Conservation (phyloP, 1,140 invertebrate genomes). For the Aethina tumida region DNA sequence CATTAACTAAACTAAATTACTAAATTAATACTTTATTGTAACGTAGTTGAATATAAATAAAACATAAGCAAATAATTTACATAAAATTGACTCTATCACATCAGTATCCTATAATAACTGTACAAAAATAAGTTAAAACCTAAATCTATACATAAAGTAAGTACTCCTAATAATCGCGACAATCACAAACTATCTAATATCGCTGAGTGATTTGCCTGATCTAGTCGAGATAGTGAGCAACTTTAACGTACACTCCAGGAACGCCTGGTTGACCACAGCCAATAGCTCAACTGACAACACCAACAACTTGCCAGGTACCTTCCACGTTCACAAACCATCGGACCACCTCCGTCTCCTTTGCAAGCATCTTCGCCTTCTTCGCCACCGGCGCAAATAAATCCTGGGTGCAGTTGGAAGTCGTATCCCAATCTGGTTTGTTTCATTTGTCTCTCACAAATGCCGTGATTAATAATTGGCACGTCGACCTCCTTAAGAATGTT, state of each 20-base stretch:
- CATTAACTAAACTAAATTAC: too few species aligned
- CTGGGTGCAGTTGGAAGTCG: constrained; percentile 73
- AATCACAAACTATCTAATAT: too few species aligned
- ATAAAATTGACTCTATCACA: too few species aligned
- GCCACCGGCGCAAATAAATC: constrained; percentile 85
- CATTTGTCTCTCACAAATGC: constrained; percentile 70
- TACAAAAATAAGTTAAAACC: too few species aligned
- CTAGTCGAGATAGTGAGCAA: constrained; percentile 79
- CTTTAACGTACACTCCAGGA: constrained; percentile 82
- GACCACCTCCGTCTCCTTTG: constrained; percentile 87
- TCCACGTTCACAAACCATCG: constrained; percentile 81
- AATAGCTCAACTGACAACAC: constrained; percentile 86
- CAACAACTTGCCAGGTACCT: constrained; percentile 75
- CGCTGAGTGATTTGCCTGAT: constrained; percentile 60
- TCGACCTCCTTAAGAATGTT: constrained; percentile 87
- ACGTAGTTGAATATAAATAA: too few species aligned
- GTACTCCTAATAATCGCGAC: too few species aligned
- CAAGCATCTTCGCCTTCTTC: constrained; percentile 88
- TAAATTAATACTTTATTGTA: too few species aligned
- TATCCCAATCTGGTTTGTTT: constrained; percentile 68
- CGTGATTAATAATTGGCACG: constrained; percentile 68
- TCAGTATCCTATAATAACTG: too few species aligned
- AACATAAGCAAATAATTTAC: too few species aligned
- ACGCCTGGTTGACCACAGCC: constrained; percentile 80
- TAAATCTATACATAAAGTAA: too few species aligned